phyloP scores from a whole-genome alignment of 2,888 invertebrate species.

The Pteria penguin region DNA sequence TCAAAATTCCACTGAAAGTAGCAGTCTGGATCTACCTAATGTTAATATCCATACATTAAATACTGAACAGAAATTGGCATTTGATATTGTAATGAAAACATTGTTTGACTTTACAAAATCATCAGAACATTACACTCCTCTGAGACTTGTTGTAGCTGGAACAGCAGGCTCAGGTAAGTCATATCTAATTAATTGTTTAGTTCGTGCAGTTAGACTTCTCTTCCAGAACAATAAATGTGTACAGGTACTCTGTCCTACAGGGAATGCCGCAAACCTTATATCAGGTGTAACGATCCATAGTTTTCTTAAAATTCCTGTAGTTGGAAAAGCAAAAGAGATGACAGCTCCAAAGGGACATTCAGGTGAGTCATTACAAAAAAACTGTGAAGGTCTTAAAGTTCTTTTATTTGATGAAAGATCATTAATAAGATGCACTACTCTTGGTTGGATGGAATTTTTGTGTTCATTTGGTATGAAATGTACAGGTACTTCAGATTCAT shows the following conservation, averaged over 20 bases:
- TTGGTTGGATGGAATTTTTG: slow-evolving; percentile 47
- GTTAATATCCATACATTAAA: slow-evolving; percentile 11
- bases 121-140: not conserved
- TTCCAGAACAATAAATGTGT: slow-evolving; percentile 26
- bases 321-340: slow-evolving; percentile 7
- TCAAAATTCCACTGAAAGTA: not conserved
- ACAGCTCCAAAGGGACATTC: not conserved
- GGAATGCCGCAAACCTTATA: slow-evolving; percentile 30
- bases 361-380: slow-evolving; percentile 36
- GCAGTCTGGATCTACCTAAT: slow-evolving; percentile 15
- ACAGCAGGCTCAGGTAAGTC: slow-evolving; percentile 47
- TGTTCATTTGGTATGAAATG: slow-evolving; percentile 34
- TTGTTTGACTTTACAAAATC: slow-evolving; percentile 13
- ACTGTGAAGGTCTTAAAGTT: slow-evolving; percentile 37
- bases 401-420: slow-evolving; percentile 40
- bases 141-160: slow-evolving; percentile 35
- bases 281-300: slow-evolving; percentile 21
- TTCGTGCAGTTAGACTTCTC: slow-evolving; percentile 13
- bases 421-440: slow-evolving; percentile 41
- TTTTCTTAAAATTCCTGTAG: slow-evolving; percentile 24
- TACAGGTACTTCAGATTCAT: not conserved
- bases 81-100: slow-evolving; percentile 31
- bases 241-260: slow-evolving; percentile 41
- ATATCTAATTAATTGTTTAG: slow-evolving; percentile 38
- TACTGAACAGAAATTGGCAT: slow-evolving; percentile 25